Evolutionary conservation across 2,888 invertebrate species (phyloP).

Genomic region (Scelioninae gen. 1): DNA sequence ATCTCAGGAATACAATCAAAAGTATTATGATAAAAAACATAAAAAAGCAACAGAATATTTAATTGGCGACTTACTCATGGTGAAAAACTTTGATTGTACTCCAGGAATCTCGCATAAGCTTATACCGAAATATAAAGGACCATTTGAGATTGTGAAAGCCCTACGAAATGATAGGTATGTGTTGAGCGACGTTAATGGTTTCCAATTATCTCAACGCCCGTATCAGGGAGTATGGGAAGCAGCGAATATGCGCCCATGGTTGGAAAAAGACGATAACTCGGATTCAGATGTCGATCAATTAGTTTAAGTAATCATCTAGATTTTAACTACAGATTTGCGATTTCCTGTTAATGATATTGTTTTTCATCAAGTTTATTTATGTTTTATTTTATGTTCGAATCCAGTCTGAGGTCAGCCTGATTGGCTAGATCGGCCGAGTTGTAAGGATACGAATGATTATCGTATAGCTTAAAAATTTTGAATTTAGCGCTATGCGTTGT

Average conservation of each 20-base stretch:
- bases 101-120: slow-evolving; percentile 68
- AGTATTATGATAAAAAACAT: slow-evolving; percentile 73
- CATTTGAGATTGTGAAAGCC: slow-evolving; percentile 60
- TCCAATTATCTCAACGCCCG: slow-evolving; percentile 60
- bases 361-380: not conserved
- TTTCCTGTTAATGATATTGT: not conserved
- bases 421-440: not conserved
- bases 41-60: slow-evolving; percentile 68
- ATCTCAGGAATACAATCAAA: slow-evolving; percentile 73
- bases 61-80: slow-evolving; percentile 67
- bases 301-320: not conserved
- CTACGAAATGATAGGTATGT: slow-evolving; percentile 71
- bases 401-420: not conserved
- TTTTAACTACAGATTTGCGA: not conserved
- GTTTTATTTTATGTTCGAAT: not conserved
- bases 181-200: slow-evolving; percentile 62
- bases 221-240: slow-evolving; percentile 69
- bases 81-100: slow-evolving; percentile 68
- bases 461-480: too few relatives aligned
- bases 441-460: not conserved
- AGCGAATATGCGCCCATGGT: slow-evolving; percentile 63
- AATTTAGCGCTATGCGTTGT: too few relatives aligned
- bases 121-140: slow-evolving; percentile 70
- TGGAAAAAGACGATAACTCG: not conserved
- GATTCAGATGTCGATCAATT: not conserved